phyloP scores from a whole-genome alignment of 2,888 invertebrate genomes.

The Yponomeuta evonymella region DNA sequence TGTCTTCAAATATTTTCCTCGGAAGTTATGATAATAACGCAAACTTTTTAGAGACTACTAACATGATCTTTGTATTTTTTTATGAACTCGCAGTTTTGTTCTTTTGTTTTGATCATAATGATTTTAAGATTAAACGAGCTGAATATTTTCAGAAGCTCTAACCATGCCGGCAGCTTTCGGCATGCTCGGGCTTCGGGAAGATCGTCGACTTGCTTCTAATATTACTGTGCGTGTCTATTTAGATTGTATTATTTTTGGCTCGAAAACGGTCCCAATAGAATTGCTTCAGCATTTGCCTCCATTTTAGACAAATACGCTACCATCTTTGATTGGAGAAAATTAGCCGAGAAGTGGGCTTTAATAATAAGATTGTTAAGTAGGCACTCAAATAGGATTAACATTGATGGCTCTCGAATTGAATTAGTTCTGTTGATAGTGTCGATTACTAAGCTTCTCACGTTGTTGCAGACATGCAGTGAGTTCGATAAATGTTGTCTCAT shows the following conservation, averaged over 20 bases:
- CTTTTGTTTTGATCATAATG: conserved; percentile 8
- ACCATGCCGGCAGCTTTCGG: background rate
- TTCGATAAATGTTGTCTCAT: background rate
- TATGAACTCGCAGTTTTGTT: background rate
- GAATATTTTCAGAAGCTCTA: conserved; percentile 4
- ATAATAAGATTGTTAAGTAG: background rate
- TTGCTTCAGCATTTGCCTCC: no score
- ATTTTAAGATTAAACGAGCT: background rate
- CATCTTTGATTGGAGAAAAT: no score
- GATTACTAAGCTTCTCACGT: no score
- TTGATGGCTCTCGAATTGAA: background rate
- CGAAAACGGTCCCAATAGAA: no score
- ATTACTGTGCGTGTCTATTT: background rate
- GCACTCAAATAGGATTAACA: background rate
- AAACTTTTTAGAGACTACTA: background rate
- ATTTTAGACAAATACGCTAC: no score
- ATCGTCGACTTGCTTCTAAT: background rate
- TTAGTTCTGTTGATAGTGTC: background rate
- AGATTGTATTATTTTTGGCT: background rate
- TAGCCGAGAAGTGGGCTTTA: background rate
- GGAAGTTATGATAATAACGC: background rate
- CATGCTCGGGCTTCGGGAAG: background rate
- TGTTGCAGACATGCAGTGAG: background rate
- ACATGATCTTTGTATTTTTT: conserved; percentile 5
- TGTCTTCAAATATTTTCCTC: background rate